Base-by-base conservation (phyloP, 2,113 vertebrate species). In the Onychostruthus taczanowskii region DNA sequence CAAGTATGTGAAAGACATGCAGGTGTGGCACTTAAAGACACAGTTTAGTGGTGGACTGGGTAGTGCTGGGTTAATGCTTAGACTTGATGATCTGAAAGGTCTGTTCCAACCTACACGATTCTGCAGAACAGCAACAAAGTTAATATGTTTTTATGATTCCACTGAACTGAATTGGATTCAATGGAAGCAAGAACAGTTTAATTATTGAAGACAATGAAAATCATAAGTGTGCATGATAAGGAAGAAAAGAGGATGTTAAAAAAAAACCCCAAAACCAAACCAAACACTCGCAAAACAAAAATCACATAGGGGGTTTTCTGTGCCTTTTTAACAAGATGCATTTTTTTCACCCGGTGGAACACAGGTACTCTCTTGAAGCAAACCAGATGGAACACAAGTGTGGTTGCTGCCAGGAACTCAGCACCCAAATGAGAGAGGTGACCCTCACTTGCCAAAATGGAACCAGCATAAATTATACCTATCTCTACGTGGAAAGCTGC, bases 351-450 rank as follows among this genome's bases (percentile, higher is more conserved):
- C 35, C 2, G 21, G 1, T 0, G 46, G 33, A 69, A 83, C 11
- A 31, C 94, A 99, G 99, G 67, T 99, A 99, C 88, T 99, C 99
- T 22, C 16, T 87, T 35, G 97, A 97, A 67, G 92, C 98, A 7
- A 98, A 98, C 87, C 39, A 53, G 43, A 96, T 99, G 95, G 80
- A 97, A 43, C 98, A 96, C 1, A 10, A 81, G 0, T 99, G 99
- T 50, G 86, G 94, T 8, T 99, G 99, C 93, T 99, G 99, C 97
- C 98, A 96, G 39, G 98, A 99, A 78, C 49, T 12, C 31, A 49
- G 19, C 39, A 98, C 93, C 74, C 98, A 97, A 27, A 61, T 37
- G 77, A 96, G 75, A 90, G 35, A 96, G 7, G 98, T 98, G 94
- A 95, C 95, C 35, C 59, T 99, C 93, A 95, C 11, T 33, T 99